Conservation (phyloP, 2,797 vertebrate genomes). For the Galagoides demidoff region DNA sequence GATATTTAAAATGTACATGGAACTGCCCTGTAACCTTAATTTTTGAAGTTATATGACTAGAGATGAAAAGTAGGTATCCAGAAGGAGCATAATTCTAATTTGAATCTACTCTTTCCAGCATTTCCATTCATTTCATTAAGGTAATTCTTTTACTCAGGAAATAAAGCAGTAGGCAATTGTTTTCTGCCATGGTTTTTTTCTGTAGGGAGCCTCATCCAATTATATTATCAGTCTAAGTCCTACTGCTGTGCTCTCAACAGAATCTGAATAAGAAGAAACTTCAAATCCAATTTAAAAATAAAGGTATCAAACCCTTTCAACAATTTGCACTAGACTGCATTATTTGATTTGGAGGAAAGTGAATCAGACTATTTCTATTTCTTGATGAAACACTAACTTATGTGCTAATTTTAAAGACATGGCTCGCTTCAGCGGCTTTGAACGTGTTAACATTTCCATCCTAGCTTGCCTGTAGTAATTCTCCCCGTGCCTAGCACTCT, state of each 20-base stretch:
- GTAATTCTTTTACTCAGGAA: constrained; percentile 7
- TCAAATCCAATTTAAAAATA: constrained; percentile 55
- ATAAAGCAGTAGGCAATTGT: background rate
- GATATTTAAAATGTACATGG: background rate
- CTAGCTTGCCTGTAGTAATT: background rate
- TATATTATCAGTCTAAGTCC: background rate
- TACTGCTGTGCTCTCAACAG: background rate
- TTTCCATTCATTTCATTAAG: constrained; percentile 51
- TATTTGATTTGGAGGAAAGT: constrained; percentile 54
- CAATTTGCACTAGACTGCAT: background rate
- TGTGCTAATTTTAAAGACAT: constrained; percentile 10
- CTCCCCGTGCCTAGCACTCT: background rate
- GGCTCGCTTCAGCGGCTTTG: background rate
- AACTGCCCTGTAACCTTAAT: background rate
- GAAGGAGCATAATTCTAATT: background rate
- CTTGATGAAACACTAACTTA: constrained; percentile 53
- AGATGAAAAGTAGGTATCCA: background rate
- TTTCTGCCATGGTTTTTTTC: background rate
- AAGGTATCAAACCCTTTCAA: constrained; percentile 46
- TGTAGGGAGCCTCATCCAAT: background rate
- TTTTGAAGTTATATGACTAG: background rate
- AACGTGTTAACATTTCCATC: background rate
- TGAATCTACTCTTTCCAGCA: background rate
- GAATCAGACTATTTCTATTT: constrained; percentile 1
- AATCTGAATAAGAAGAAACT: constrained; percentile 36